Evolutionary conservation across 1,140 invertebrate species (phyloP), one percentile per base, ranked within the genome.

Genomic region (Leptopilina boulardi): DNA sequence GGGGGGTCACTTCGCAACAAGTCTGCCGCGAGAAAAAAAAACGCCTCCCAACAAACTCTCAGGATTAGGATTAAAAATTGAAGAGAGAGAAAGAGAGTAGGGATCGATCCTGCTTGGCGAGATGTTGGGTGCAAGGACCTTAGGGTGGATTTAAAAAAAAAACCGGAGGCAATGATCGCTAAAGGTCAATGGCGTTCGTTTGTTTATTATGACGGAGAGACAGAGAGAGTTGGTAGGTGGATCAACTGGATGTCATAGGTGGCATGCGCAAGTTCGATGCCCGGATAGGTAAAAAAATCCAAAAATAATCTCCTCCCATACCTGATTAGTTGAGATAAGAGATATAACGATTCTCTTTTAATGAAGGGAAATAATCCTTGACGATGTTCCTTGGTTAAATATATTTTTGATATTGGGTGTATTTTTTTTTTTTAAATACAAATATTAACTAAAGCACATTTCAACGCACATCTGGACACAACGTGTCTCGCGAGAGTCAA

Each of bases 401-500:
- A 38, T 38, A n/a, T n/a, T n/a, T n/a, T n/a, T n/a, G n/a, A n/a
- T n/a, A n/a, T n/a, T n/a, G n/a, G n/a, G n/a, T n/a, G n/a, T 66
- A 4, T 15, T 66, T 66, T 66, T 66, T 26, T 4, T 26, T 38
- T 30, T 30, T 38, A 4, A 1, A 3, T 4, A 8, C 5, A 38
- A 38, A 38, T 9, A 66, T 34, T 66, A 66, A 66, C 59, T 66
- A 11, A 30, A 66, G 59, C 59, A 66, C 59, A 66, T 66, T 66
- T 66, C 59, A 66, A 66, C 23, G 23, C 26, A 66, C 59, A 66
- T 66, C 59, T 30, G 26, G 26, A 30, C 59, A 66, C 59, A 66
- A 26, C 59, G 23, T 51, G 42, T 30, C 47, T 19, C 47, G 47
- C 72, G 76, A 80, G 74, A 74, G 76, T 80, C 82, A 77, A 82